Evolutionary conservation across 2,797 vertebrate species (phyloP), one percentile per base, ranked within the genome.

Genomic region (Anomalospiza imberbis): DNA sequence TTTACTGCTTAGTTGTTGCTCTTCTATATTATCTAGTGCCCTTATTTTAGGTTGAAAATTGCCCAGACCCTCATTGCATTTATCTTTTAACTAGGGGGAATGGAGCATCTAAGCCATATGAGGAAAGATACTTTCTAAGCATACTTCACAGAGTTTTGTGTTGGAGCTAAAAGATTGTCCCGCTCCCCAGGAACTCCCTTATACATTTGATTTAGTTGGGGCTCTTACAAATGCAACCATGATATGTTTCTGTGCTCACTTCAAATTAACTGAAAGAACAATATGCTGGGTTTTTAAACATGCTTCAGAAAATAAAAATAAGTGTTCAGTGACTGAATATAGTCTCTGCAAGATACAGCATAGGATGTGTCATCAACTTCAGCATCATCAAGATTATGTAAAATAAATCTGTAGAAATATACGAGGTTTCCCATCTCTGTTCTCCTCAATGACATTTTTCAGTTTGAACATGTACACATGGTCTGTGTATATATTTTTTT

Each of bases 1-100:
- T 96, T 97, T 97, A 96, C 94, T 92, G 87, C 85, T 94, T 83
- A 51, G 63, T 94, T 96, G 95, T 95, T 96, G 94, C 95, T 97
- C 20, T 40, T 68, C 96, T 83, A 65, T 93, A 51, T 72, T 93
- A 51, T 42, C 40, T 97, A 96, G 89, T 96, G 96, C 42, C 82
- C 95, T 95, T 97, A 85, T 94, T 98, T 97, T 95, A 91, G 28
- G 44, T 48, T 17, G 9, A 19, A 72, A 91, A n/a, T 87, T 90
- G 29, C 24, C 20, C 55, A 87, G 62, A 40, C 38, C 6, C 17
- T 74, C 16, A 12, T 4, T 38, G 14, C 17, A 12, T 62, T 73
- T 91, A 24, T 82, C 19, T 90, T 66, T 80, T 48, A 29, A 36
- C 13, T 42, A 28, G 12, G 7, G 17, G 7, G 6, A 16, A 10